Evolutionary conservation across 2,113 vertebrate species (phyloP).

Genomic region (Syrmaticus mikado): DNA sequence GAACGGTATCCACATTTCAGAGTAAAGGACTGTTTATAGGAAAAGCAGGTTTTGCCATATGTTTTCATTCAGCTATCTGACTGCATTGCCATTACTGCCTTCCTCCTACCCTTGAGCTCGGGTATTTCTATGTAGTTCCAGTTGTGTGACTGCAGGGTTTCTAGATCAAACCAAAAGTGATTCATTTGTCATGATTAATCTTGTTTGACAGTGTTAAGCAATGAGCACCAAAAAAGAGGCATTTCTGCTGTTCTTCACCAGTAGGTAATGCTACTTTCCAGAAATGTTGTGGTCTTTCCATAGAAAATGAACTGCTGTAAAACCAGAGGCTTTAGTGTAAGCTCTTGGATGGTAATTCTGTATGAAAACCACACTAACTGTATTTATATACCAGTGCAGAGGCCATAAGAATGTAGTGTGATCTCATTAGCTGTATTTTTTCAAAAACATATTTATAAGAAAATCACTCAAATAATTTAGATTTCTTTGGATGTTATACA

Average conservation of each 20-base stretch:
- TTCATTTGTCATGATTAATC: not conserved
- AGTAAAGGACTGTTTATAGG: not conserved
- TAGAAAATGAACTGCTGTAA: not conserved
- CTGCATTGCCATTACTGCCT: not conserved
- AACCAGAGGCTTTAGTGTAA: not conserved
- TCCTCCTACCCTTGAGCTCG: not conserved
- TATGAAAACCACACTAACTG: slow-evolving; percentile 1
- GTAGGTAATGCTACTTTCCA: not conserved
- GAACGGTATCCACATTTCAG: not conserved
- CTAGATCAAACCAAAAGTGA: not conserved
- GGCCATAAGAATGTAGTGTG: not conserved
- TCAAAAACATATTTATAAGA: not conserved
- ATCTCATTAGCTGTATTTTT: not conserved
- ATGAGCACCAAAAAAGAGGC: not conserved
- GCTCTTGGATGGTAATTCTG: not conserved
- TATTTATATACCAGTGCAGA: not conserved
- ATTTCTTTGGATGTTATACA: not conserved
- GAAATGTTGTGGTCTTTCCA: fast-evolving
- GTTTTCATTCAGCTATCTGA: fast-evolving
- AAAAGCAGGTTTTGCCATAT: not conserved
- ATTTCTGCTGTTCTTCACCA: not conserved
- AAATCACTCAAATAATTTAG: not conserved
- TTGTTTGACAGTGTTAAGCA: not conserved
- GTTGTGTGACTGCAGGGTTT: not conserved
- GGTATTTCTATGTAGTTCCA: not conserved